Base-by-base conservation (phyloP, 2,888 invertebrate species). In the Euclidia mi region DNA sequence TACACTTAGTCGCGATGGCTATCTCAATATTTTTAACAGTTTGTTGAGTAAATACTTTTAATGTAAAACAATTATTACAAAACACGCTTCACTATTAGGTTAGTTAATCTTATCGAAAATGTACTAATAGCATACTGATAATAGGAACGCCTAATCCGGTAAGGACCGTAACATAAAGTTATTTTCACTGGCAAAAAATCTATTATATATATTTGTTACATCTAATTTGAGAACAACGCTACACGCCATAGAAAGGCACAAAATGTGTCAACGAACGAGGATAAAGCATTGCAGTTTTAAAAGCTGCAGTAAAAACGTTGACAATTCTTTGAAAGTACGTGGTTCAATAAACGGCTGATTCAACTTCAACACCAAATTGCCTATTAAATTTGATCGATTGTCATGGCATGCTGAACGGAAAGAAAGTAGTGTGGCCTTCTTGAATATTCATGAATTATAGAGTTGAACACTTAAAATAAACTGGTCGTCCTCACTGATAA, bases 401-500 rank as follows among this genome's bases (percentile, higher is more conserved):
- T 18, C 38, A 63, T 34, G 45, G 31, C 42, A 42, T 15, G 18
- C 2, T 55, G 18, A 47, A 46, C 15, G 17, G n/a, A 57, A 61
- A 62, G 68, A 58, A 71, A 71, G 53, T 42, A 38, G 38, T 59
- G 66, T 60, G 67, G 71, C 80, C 80, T 80, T 65, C 46, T 57
- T 78, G 66, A 81, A 81, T 84, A 84, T 81, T 81, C 59, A 81
- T 57, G 25, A 55, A 43, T 47, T 53, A 43, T 55, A 43, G 34
- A 65, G 44, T 45, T 48, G 47, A 50, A 47, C 44, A 74, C 48
- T 71, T 48, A 49, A 70, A 65, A 66, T 51, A 45, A 58, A 80
- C 72, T 65, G 15, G 82, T 53, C 73, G 87, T 81, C 88, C 88
- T 90, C 81, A 78, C 63, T 80, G 76, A 72, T 75, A 78, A 78